A percentile compares a stretch with the other conserved stretches of the same genome.
These are phyloP conservation scores for Lepidurus packardi DNA, from an alignment of 1,140 invertebrate genomes.

Conservation along the genomic window DNA sequence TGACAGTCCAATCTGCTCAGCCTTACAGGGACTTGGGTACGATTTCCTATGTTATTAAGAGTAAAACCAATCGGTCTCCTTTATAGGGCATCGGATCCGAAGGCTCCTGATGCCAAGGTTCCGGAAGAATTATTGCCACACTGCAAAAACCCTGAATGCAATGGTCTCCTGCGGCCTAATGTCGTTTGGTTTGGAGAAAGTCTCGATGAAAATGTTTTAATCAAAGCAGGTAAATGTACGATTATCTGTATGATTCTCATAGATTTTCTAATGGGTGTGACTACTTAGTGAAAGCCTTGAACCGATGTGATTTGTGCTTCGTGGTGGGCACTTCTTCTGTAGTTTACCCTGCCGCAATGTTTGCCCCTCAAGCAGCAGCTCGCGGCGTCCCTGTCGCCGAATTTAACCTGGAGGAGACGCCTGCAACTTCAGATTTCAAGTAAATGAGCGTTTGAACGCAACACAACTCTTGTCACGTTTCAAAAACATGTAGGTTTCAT, in stretches of 20 bases:
- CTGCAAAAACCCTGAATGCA: constrained; percentile 60
- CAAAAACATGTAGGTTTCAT: constrained; percentile 53
- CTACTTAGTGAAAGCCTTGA: constrained; percentile 54
- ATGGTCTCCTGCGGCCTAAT: constrained; percentile 69
- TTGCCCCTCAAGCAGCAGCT: constrained; percentile 69
- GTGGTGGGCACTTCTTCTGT: constrained; percentile 81
- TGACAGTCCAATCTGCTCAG: constrained; percentile 74
- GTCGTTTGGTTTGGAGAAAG: constrained; percentile 89
- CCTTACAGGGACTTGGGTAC: constrained; percentile 56
- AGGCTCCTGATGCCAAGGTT: constrained; percentile 52
- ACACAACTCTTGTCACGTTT: constrained; percentile 25
- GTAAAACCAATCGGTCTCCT: constrained; percentile 24
- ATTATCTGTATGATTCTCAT: constrained; percentile 1
- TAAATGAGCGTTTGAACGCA: constrained; percentile 45
- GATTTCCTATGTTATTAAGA: constrained; percentile 29
- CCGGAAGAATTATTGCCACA: constrained; percentile 61
- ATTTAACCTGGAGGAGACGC: constrained; percentile 78
- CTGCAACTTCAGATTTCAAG: constrained; percentile 62
- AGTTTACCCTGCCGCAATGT: constrained; percentile 90
- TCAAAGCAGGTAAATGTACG: constrained; percentile 53
- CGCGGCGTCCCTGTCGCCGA: constrained; percentile 77
- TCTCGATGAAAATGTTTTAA: constrained; percentile 59
- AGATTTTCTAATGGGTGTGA: constrained; percentile 28
- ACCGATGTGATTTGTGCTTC: constrained; percentile 71
- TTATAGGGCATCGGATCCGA: constrained; percentile 50